Base-by-base conservation (phyloP, 2,888 invertebrate species). In the Leptinotarsa tumamoca region DNA sequence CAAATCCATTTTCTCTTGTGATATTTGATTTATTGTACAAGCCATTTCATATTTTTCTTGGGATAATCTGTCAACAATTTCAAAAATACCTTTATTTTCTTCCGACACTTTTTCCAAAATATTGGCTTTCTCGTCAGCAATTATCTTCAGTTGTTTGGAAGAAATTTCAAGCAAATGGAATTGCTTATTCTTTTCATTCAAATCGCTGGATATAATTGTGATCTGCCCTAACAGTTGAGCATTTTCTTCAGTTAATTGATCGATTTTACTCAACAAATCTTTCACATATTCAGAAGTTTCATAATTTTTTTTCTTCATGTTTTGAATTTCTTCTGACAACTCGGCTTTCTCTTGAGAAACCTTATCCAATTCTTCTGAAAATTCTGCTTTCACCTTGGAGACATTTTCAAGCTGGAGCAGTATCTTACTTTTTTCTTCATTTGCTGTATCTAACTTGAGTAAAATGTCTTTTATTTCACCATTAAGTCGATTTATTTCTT, bases 11-110 rank as follows among this genome's bases (percentile, higher is more conserved):
- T 75, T 78, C 61, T 75, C 75, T 61, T 75, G 71, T 4, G 75
- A 75, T 23, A 78, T 27, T 18, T 54, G 63, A 23, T 78, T 73
- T 13, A 78, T 67, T 4, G 75, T 76, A 10, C 72, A 67, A 13
- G 68, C 54, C 75, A 77, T 73, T 23, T 79, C 80, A 3, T 23
- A 72, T 70, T 79, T 80, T 72, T 80, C 80, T 72, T 73, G 74
- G 5, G 78, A 77, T 15, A 82, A 67, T 73, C 76, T 78, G 21
- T 80, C 78, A n/a, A 80, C 77, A 61, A 77, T 75, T 27, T 79
- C 79, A 18, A 79, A 80, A 50, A 80, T 76, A 68, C 72, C 79
- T 69, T 78, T 78, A 52, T 78, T 72, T 66, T 79, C 79, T 21
- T 76, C 73, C 2, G 78, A 73, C 21, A 77, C 14, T 67, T 76